A percentile compares a stretch with the other conserved stretches of the same genome.
phyloP scores from a whole-genome alignment of 2,113 vertebrate species.

The Nothoprocta perdicaria region DNA sequence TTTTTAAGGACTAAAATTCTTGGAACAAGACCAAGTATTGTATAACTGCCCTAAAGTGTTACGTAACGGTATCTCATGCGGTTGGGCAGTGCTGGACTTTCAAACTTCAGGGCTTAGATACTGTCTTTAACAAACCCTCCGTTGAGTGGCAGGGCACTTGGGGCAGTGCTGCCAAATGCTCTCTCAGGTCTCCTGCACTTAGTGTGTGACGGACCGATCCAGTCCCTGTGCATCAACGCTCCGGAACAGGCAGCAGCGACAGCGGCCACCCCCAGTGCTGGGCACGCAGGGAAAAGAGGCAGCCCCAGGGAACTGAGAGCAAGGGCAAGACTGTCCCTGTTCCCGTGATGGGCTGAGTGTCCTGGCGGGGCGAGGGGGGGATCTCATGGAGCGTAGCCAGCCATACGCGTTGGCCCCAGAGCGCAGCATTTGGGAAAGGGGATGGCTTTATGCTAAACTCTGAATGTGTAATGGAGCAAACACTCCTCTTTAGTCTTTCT shows the following conservation, averaged over 20 bases:
- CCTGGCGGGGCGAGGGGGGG: not conserved
- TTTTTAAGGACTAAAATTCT: not conserved
- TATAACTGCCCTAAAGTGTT: not conserved
- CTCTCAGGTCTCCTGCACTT: not conserved
- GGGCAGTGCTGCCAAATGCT: not conserved
- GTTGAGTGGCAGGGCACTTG: not conserved
- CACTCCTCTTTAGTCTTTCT: not conserved
- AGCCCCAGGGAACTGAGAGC: not conserved
- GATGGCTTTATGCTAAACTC: not conserved
- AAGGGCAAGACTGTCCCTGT: not conserved
- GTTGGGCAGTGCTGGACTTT: not conserved
- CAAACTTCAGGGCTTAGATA: not conserved
- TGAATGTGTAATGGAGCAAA: not conserved
- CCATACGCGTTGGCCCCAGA: not conserved
- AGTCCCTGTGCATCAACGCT: too few relatives aligned
- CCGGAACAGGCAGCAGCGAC: too few relatives aligned
- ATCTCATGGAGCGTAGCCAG: not conserved
- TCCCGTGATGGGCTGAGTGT: not conserved
- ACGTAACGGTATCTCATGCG: not conserved
- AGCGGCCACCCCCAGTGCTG: not conserved
- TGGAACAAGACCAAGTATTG: not conserved
- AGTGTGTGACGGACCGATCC: not conserved
- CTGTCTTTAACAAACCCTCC: not conserved
- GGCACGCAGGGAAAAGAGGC: not conserved
- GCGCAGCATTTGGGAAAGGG: not conserved